These are phyloP conservation scores for Oscheius sp. DNA, from an alignment of 2,888 invertebrate genomes.

Conservation along the genomic window DNA sequence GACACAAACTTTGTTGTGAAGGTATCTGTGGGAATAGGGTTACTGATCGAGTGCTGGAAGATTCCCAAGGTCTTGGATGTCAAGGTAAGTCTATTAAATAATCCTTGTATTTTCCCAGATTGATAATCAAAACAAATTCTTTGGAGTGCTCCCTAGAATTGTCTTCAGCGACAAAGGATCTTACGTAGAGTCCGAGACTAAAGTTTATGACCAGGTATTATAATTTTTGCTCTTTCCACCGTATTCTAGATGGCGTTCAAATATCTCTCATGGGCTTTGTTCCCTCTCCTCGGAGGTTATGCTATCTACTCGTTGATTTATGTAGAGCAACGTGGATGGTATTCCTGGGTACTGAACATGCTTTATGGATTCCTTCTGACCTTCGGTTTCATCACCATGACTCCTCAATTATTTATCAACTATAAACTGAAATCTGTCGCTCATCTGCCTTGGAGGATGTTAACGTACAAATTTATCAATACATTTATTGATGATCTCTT, in stretches of 20 bases:
- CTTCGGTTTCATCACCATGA: slow-evolving; percentile 99
- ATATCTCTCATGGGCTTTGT: slow-evolving; percentile 94
- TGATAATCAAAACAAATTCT: slow-evolving; percentile 74
- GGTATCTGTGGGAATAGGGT: slow-evolving; percentile 90
- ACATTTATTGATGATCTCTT: slow-evolving; percentile 99
- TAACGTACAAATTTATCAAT: slow-evolving; percentile 98
- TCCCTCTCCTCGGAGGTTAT: slow-evolving; percentile 91
- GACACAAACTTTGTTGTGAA: slow-evolving; percentile 94
- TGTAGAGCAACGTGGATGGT: slow-evolving; percentile 94
- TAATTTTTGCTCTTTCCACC: not conserved
- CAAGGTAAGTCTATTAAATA: too few relatives aligned
- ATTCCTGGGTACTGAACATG: slow-evolving; percentile 94
- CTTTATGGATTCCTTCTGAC: slow-evolving; percentile 96
- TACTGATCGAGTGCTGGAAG: slow-evolving; percentile 98
- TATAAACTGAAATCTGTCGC: slow-evolving; percentile 99
- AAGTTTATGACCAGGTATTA: slow-evolving; percentile 81
- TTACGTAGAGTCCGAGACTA: slow-evolving; percentile 91
- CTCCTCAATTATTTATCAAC: slow-evolving; percentile 99
- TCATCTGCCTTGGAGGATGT: slow-evolving; percentile 99
- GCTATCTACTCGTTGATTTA: slow-evolving; percentile 92
- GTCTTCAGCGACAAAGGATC: slow-evolving; percentile 92
- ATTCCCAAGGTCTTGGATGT: slow-evolving; percentile 81
- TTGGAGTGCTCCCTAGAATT: slow-evolving; percentile 84
- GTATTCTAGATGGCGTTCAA: slow-evolving; percentile 83
- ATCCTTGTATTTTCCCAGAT: slow-evolving; percentile 28